Percentiles rank a stretch among this genome's conserved stretches.
Evolutionary conservation across 2,888 invertebrate species (phyloP).

Genomic region (Fabriciana adippe): DNA sequence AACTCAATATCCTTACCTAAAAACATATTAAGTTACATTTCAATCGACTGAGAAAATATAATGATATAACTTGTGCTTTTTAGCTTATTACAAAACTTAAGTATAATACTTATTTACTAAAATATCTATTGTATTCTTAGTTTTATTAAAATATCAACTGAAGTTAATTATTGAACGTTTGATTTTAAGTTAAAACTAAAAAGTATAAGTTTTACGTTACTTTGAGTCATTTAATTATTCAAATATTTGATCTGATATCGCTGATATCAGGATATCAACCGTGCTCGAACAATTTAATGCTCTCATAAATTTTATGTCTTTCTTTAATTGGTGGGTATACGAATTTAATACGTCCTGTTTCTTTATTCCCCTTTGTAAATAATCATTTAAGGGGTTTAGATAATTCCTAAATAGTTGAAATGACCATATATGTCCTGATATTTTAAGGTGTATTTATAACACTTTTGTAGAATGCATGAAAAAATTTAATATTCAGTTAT

Average conservation of each 20-base stretch:
- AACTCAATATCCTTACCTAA: too few relatives aligned
- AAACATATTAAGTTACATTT: too few relatives aligned
- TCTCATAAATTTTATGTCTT: constrained; percentile 19
- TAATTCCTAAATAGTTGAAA: background rate
- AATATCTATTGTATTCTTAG: too few relatives aligned
- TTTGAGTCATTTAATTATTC: background rate
- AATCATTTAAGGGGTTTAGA: constrained; percentile 4
- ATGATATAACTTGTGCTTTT: too few relatives aligned
- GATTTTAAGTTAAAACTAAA: background rate
- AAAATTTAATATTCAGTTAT: too few relatives aligned
- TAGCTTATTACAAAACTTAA: too few relatives aligned
- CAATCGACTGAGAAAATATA: too few relatives aligned
- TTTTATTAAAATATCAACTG: too few relatives aligned
- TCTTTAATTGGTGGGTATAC: constrained; percentile 14
- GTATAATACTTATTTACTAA: too few relatives aligned
- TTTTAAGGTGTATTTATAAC: background rate
- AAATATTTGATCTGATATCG: constrained; percentile 4
- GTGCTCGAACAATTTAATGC: constrained; percentile 5
- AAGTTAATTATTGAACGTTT: too few relatives aligned
- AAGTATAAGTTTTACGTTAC: background rate
- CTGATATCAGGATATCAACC: constrained; percentile 6
- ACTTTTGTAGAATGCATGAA: too few relatives aligned
- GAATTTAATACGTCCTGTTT: constrained; percentile 2
- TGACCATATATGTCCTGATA: background rate
- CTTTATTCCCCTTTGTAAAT: background rate